Conservation (phyloP, 2,113 vertebrate species). For the Mormyrus iriodes region DNA sequence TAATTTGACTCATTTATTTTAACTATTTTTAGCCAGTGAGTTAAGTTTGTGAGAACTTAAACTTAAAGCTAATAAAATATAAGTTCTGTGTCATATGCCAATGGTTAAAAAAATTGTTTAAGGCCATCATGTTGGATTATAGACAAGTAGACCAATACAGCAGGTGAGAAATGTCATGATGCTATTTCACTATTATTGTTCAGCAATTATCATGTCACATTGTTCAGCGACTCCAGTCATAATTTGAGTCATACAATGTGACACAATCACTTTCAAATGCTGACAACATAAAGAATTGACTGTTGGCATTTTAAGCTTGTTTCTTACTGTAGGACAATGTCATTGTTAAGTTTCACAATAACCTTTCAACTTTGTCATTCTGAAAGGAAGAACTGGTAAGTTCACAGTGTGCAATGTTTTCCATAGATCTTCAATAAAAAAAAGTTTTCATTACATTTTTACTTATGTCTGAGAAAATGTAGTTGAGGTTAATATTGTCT, state of each 20-base stretch:
- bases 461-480: not conserved
- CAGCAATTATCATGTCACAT: not conserved
- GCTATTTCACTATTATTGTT: not conserved
- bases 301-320: not conserved
- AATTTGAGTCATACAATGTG: not conserved
- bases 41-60: too few relatives aligned
- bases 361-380: not conserved
- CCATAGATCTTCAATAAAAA: not conserved
- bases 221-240: not conserved
- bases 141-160: not conserved
- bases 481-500: conserved; percentile 5
- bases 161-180: not conserved
- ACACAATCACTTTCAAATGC: not conserved
- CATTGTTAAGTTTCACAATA: not conserved
- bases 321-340: not conserved
- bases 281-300: not conserved
- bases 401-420: not conserved
- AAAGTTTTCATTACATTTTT: not conserved
- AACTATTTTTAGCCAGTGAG: too few relatives aligned
- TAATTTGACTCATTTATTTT: not conserved
- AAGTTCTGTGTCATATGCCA: not conserved
- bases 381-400: not conserved
- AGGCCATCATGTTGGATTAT: not conserved
- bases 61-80: too few relatives aligned
- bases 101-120: not conserved